Base-by-base conservation (phyloP, 2,113 vertebrate species). In the Cephalophus harveyi region DNA sequence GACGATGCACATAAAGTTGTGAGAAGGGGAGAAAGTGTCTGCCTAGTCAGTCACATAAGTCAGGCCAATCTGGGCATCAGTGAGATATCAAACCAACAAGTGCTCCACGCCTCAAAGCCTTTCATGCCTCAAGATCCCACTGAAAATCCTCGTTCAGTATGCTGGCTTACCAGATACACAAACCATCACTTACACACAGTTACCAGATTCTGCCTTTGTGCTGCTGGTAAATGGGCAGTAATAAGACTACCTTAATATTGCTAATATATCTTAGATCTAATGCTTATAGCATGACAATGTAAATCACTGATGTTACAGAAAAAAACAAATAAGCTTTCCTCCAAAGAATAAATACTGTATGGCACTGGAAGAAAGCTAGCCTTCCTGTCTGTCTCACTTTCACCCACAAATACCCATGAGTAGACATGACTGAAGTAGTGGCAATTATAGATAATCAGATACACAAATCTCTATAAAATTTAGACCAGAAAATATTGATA, bases 391-490 rank as follows among this genome's bases (percentile, higher is more conserved):
- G 21, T 19, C 14, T 14, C n/a, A 82, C 15, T 78, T 83, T 91
- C 54, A 86, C 13, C 30, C 30, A 59, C 43, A 84, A 71, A 74
- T 88, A 60, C 15, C 78, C 28, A 64, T 89, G 48, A 48, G 78
- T 55, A 91, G 71, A 76, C 33, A 88, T 36, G 60, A 92, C 25
- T 55, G 60, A 10, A 89, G 21, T 87, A 46, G 13, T 13, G 28
- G 50, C 30, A 59, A 78, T 30, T 52, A 52, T 5, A 91, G 30
- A 84, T 93, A 84, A 92, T 36, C 60, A 94, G 82, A 83, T 89
- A 82, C 86, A 60, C 54, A 88, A 46, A 5, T 46, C 87, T 93
- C 91, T 88, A 54, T 76, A 67, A 91, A 97, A 83, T 17, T 78
- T 40, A 50, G 93, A 85, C n/a, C n/a, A 95, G 57, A 85, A 67